Evolutionary conservation across 2,113 vertebrate species (phyloP).

Genomic region (Ursus arctos): DNA sequence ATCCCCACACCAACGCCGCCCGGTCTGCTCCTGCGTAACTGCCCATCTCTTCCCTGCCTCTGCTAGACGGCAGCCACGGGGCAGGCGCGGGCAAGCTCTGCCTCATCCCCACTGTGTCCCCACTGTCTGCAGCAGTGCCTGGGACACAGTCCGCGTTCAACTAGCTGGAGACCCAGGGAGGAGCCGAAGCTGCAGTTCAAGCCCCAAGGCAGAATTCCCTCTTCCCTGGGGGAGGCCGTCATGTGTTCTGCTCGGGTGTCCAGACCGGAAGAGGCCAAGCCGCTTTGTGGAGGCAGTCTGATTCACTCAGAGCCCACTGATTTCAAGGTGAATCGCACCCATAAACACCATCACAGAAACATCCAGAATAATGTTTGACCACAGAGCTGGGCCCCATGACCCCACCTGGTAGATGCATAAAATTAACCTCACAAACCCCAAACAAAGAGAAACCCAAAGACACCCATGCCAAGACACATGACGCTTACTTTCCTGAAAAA

Average conservation of each 20-base stretch:
- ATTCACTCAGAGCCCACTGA: not conserved
- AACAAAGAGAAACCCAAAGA: not conserved
- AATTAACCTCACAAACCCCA: not conserved
- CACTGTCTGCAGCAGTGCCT: not conserved
- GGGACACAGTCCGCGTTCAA: not conserved
- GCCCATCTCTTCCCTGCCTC: not conserved
- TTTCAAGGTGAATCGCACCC: not conserved
- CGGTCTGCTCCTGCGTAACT: not conserved
- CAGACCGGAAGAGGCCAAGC: not conserved
- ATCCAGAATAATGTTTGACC: not conserved
- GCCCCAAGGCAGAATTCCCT: no score
- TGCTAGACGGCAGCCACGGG: accelerated
- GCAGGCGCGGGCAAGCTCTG: no score
- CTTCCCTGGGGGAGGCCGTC: not conserved
- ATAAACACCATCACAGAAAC: not conserved
- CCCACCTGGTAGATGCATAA: not conserved
- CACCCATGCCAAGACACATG: accelerated
- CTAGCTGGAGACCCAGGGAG: not conserved
- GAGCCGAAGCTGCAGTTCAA: not conserved
- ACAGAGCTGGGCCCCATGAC: accelerated
- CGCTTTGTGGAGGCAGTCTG: accelerated
- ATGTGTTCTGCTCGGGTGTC: not conserved
- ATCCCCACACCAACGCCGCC: accelerated
- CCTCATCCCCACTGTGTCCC: not conserved
- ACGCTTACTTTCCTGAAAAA: not conserved